Percentiles rank a stretch among this genome's conserved stretches.
phyloP scores from a whole-genome alignment of 1,140 invertebrate genomes.

The Agrilus planipennis region DNA sequence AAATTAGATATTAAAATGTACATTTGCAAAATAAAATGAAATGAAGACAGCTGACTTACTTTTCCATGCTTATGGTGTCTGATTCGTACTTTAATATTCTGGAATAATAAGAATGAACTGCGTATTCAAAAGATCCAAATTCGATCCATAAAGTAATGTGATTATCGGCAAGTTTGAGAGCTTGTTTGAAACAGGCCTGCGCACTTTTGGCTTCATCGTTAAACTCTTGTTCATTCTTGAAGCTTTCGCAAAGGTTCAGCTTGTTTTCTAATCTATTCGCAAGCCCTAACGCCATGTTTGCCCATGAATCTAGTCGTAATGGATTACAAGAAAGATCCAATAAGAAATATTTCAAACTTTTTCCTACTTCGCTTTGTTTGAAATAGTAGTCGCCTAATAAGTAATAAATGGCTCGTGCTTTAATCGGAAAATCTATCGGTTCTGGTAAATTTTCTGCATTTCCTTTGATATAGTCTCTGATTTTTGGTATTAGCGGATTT shows the following conservation, averaged over 20 bases:
- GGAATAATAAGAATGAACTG: constrained; percentile 77
- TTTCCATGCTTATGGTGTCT: constrained; percentile 63
- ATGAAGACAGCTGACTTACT: constrained; percentile 21
- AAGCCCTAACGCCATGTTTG: constrained; percentile 72
- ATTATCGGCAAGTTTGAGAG: constrained; percentile 56
- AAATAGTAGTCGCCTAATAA: constrained; percentile 86
- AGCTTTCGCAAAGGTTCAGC: constrained; percentile 59
- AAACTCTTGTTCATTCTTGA: constrained; percentile 57
- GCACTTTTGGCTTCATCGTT: constrained; percentile 57
- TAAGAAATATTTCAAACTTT: constrained; percentile 68
- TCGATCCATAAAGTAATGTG: constrained; percentile 77
- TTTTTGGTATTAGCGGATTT: constrained; percentile 41
- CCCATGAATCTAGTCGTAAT: constrained; percentile 80
- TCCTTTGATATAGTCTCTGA: constrained; percentile 55
- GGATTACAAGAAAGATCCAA: constrained; percentile 72
- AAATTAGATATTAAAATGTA: too few relatives aligned
- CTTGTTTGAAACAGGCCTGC: constrained; percentile 64
- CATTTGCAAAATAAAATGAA: too few relatives aligned
- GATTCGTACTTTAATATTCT: constrained; percentile 68
- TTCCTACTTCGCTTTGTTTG: constrained; percentile 61
- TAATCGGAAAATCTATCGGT: constrained; percentile 26
- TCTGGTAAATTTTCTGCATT: constrained; percentile 40
- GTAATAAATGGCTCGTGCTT: constrained; percentile 62
- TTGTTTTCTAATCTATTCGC: constrained; percentile 68
- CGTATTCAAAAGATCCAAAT: constrained; percentile 76